Conservation (phyloP, 1,140 invertebrate species). For the Kradibia gibbosae region DNA sequence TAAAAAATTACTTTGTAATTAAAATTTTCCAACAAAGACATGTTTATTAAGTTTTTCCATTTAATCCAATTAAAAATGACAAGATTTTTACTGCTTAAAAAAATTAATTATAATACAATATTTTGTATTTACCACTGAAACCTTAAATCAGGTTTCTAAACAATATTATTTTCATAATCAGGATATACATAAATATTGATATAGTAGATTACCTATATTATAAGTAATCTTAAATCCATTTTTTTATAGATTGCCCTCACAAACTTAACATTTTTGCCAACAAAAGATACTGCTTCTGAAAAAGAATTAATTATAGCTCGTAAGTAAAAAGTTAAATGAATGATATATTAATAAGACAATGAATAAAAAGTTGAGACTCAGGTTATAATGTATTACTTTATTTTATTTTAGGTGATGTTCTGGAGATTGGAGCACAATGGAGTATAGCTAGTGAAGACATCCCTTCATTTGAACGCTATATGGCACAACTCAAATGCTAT, state of each 20-base stretch:
- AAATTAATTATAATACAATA: too few species aligned
- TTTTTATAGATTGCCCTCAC: conserved; percentile 89
- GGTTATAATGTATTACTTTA: not conserved
- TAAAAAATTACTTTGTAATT: too few species aligned
- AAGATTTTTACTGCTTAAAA: too few species aligned
- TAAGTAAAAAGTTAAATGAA: conserved; percentile 74
- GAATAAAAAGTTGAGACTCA: not conserved
- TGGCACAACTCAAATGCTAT: conserved; percentile 97
- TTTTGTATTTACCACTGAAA: too few species aligned
- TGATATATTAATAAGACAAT: not conserved
- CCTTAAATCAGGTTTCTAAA: too few species aligned
- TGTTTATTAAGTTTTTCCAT: too few species aligned
- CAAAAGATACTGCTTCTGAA: conserved; percentile 84
- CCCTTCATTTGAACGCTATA: conserved; percentile 95
- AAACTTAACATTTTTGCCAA: conserved; percentile 89
- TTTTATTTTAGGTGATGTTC: conserved; percentile 79
- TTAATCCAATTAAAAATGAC: too few species aligned
- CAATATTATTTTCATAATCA: not conserved
- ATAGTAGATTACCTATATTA: not conserved
- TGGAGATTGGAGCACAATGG: conserved; percentile 97
- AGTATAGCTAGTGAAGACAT: conserved; percentile 94
- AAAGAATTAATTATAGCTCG: conserved; percentile 91
- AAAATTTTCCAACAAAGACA: too few species aligned
- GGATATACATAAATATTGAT: not conserved
- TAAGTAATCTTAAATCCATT: conserved; percentile 42